phyloP scores from a whole-genome alignment of 1,140 invertebrate genomes.

The Cydia splendana region DNA sequence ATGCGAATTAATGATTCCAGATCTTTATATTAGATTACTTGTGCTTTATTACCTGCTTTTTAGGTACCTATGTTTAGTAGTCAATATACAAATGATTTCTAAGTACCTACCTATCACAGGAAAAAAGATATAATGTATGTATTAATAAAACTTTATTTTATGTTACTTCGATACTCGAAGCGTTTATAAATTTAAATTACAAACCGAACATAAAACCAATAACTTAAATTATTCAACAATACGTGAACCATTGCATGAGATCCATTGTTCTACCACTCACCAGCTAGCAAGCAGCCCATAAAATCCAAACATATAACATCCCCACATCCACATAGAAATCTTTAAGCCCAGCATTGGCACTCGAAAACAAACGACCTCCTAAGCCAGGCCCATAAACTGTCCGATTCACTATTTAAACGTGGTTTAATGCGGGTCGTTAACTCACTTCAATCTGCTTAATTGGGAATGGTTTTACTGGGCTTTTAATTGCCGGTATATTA shows the following conservation, averaged over 20 bases:
- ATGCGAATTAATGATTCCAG: too few species aligned
- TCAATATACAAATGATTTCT: too few species aligned
- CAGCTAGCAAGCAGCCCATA: background rate
- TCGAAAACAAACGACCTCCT: conserved; percentile 43
- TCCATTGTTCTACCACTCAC: background rate
- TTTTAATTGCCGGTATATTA: conserved; percentile 54
- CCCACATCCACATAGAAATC: conserved; percentile 20
- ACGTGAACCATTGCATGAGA: background rate
- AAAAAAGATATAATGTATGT: too few species aligned
- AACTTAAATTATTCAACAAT: background rate
- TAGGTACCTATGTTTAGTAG: too few species aligned
- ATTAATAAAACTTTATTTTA: too few species aligned
- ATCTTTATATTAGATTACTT: too few species aligned
- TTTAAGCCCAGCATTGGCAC: conserved; percentile 25
- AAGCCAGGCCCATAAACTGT: conserved; percentile 57
- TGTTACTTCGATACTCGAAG: too few species aligned
- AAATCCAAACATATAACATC: conserved; percentile 20
- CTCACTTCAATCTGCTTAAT: conserved; percentile 64
- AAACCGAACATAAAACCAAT: too few species aligned
- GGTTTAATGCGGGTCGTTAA: conserved; percentile 53
- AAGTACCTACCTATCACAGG: too few species aligned
- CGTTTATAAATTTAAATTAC: too few species aligned
- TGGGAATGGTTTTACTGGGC: conserved; percentile 53
- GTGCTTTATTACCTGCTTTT: too few species aligned
- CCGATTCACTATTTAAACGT: conserved; percentile 55